Evolutionary conservation across 2,113 vertebrate genomes (phyloP).

Genomic region (Petroica traversi): DNA sequence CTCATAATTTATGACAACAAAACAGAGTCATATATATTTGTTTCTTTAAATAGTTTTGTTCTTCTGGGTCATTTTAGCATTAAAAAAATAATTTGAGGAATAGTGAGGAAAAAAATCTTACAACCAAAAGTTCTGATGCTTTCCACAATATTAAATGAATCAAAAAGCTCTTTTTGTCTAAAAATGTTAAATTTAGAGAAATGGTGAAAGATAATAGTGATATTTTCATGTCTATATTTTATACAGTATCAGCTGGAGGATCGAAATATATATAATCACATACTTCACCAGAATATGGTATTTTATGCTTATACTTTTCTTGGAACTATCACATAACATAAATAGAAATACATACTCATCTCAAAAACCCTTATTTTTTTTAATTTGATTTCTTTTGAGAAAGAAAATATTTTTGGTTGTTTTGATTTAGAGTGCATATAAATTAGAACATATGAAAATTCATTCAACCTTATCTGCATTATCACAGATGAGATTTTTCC

Average conservation of each 20-base stretch:
- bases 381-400: background rate
- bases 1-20: background rate
- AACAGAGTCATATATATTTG: background rate
- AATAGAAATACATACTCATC: background rate
- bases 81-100: background rate
- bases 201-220: background rate
- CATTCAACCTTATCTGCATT: background rate
- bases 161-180: background rate
- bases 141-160: background rate
- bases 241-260: background rate
- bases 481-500: background rate
- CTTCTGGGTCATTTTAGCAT: background rate
- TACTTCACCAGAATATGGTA: background rate
- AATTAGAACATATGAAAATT: background rate
- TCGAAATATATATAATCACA: background rate
- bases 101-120: background rate
- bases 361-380: background rate
- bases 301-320: background rate
- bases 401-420: background rate
- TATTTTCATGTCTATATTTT: background rate
- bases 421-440: background rate
- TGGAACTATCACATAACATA: background rate
- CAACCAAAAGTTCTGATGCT: background rate
- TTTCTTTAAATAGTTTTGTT: conserved; percentile 8
- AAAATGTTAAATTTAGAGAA: background rate